Base-by-base conservation (phyloP, 1,140 invertebrate genomes). In the Drosophila athabasca region DNA sequence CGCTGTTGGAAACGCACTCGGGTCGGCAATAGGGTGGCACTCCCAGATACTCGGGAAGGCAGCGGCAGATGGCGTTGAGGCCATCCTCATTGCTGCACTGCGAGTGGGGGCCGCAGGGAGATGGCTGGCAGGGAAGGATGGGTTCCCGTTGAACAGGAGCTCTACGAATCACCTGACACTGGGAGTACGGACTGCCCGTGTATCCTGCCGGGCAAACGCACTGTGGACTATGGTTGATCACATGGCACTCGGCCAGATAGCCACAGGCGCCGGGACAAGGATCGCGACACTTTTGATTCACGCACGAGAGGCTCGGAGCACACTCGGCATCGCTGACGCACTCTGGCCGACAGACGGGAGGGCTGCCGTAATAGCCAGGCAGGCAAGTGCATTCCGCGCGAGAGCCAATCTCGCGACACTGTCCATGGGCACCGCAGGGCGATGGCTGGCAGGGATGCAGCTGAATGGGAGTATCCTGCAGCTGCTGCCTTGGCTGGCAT, bases 171-270 rank as follows among this genome's bases (percentile, higher is more conserved):
- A 94, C 93, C 29, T 94, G 94, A 82, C 97, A 97, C 50, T 92
- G 93, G 2, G 93, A 91, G 76, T 96, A 96, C 4, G 96, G 95
- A 94, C 79, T 91, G 53, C 96, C 96, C 2, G 94, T 95, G 73
- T 94, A 95, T 31, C 95, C 95, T 52, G 90, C 79, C 9, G 94
- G 93, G 74, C 95, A 96, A 61, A 94, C 95, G 83, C 96, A 97
- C 44, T 96, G 95, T 0, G 96, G 96, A 88, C 95, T 96, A 77
- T 97, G 96, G 66, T 96, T 96, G 4, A 96, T 93, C 1, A 96
- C 96, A 77, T 95, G 93, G 71, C 96, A 97, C 52, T 95, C 93
- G 1, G 96, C 96, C 73, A 96, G 95, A 11, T 94, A 71, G 3
- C 96, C 90, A 53, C 90, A 93, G 0, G 93, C 93, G 0, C 93